Evolutionary conservation across 2,888 invertebrate species (phyloP), one percentile per base, ranked within the genome.

Genomic region (Muschampia plurimacula): DNA sequence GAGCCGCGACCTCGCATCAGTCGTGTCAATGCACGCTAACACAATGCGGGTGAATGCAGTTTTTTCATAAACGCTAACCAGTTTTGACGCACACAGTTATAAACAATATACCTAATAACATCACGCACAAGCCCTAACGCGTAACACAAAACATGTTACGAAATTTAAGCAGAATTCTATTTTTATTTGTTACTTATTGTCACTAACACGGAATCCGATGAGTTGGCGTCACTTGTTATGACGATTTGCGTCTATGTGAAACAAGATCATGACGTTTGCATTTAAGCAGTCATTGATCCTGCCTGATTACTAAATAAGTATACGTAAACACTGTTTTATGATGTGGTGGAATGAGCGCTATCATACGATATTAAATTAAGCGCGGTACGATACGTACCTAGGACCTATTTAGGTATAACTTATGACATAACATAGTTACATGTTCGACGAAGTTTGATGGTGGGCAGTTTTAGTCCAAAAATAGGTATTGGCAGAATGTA

Each of bases 21-120:
- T 70, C 77, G 78, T 80, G 80, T 81, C 78, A 79, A 77, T 76
- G 77, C 75, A 76, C 77, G 78, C 73, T n/a, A 63, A 69, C 69
- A 78, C 73, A 76, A 75, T 76, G 76, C 72, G 72, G 67, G 72
- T 75, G 73, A 76, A 74, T 78, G 77, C 78, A 77, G 73, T 77
- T 80, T 78, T 79, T 78, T 75, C 74, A 72, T 75, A 68, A 72
- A 71, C 72, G 22, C 65, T 12, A 63, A 75, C 76, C 69, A 74
- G 76, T 74, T 74, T 62, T 32, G 32, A 63, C 36, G 44, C 69
- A 69, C 69, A 67, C 66, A 69, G 8, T 46, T n/a, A 64, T 62
- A 15, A 36, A 32, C 7, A 62, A 67, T 66, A 52, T 52, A 66
- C 15, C 7, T 28, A 41, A 57, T 55, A 57, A 63, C 55, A 55